Percentiles rank a stretch among this genome's conserved stretches.
These are phyloP conservation scores for Cassiopea andromeda DNA, from an alignment of 30 jellyfish, hydroid and myxozoan species.

Conservation along the genomic window DNA sequence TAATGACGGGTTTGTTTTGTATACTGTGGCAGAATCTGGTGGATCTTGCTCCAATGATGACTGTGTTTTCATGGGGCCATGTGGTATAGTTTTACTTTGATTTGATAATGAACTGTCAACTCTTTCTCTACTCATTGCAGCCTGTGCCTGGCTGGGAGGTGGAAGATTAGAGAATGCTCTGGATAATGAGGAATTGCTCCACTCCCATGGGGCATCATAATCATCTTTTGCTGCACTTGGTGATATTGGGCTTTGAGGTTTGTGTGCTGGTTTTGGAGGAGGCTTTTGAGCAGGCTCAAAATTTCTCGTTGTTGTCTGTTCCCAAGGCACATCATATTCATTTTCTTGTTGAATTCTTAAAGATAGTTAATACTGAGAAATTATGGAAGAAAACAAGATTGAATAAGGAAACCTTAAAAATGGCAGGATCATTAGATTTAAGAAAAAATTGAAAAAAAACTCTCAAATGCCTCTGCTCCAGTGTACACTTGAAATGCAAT, in stretches of 20 bases:
- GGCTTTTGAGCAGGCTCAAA: slow-evolving; percentile 49
- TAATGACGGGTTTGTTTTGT: slow-evolving; percentile 86
- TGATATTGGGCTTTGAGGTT: slow-evolving; percentile 29
- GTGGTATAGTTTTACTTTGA: not conserved
- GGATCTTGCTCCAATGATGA: slow-evolving; percentile 35
- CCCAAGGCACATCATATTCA: slow-evolving; percentile 82
- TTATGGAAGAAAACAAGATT: not conserved
- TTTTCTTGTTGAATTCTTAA: slow-evolving; percentile 27
- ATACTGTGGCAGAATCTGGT: slow-evolving; percentile 3
- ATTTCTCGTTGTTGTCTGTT: slow-evolving; percentile 23
- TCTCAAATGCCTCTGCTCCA: too few species aligned
- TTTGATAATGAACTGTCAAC: slow-evolving; percentile 50
- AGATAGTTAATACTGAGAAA: not conserved
- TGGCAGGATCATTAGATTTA: too few species aligned
- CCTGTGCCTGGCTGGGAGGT: slow-evolving; percentile 53
- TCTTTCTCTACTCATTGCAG: slow-evolving; percentile 46
- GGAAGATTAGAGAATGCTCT: slow-evolving; percentile 63
- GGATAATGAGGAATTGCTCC: slow-evolving; percentile 67
- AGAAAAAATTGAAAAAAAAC: too few species aligned
- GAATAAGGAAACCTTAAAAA: not conserved
- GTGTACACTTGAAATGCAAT: too few species aligned
- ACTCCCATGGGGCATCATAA: slow-evolving; percentile 98
- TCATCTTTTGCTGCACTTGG: slow-evolving; percentile 52
- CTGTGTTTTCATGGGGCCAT: slow-evolving; percentile 41
- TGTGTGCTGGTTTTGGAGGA: slow-evolving; percentile 14